Evolutionary conservation across 2,113 vertebrate species (phyloP), one percentile per base, ranked within the genome.

Genomic region (Ophthalmolycus amberensis): DNA sequence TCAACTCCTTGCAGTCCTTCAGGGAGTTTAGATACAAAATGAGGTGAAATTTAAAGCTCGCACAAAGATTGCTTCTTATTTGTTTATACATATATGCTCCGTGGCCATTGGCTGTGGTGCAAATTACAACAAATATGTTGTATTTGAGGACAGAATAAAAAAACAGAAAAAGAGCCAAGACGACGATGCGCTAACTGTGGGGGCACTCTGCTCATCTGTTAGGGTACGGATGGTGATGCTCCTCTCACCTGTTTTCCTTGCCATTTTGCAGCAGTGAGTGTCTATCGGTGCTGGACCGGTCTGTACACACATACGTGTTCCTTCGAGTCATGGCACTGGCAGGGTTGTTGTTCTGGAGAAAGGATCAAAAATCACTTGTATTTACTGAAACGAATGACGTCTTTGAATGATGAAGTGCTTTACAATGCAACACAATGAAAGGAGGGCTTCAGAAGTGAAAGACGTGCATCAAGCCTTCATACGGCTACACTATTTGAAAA

Each of bases 301-400:
- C 97, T 0, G 96, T 97, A 70, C 97, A 98, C 25, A 98, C 97
- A 0, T 98, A 98, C 0, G 97, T 98, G 92, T 98, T 98, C 56
- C 97, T 94, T 40, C 97, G 95, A 18, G 96, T 96, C 97, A 98
- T 98, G 81, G 96, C 95, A 70, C 96, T 97, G 0, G 97, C 95
- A 3, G 96, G 96, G 38, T 96, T 93, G 89, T 95, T 97, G 76
- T 95, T 97, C 97, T 98, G 93, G 2, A 60, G 22, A 69, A 0
- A 71, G 0, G 80, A 20, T 7, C 8, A 59, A 11, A 29, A 34
- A 54, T 2, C 16, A 66, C 6, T 62, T 34, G 29, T 34, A 60
- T 60, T 9, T 9, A 27, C 12, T 70, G 6, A 67, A 69, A 42
- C 25, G 0, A 18, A 46, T 3, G 5, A 15, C 18, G 32, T 40